These are phyloP conservation scores for Propithecus perrieri DNA, from an alignment of 2,797 vertebrate species.

Conservation along the genomic window DNA sequence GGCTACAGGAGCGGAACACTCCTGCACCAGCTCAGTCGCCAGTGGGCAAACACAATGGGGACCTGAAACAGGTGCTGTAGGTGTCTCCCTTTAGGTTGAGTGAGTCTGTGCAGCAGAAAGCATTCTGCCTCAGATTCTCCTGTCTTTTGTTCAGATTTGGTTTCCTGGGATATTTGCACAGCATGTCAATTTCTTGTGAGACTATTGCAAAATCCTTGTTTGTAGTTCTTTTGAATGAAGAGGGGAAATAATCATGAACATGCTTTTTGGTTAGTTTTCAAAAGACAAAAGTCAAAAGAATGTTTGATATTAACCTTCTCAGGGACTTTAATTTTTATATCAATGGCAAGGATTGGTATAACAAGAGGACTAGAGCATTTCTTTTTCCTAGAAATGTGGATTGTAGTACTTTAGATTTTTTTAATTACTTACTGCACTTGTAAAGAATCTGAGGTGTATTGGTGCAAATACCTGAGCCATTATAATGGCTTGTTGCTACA, in stretches of 20 bases:
- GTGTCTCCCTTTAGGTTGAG: slow-evolving; percentile 61
- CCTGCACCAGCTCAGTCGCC: background rate
- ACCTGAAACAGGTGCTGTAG: slow-evolving; percentile 77
- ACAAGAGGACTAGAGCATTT: background rate
- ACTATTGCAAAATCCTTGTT: background rate
- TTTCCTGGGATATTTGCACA: slow-evolving; percentile 46
- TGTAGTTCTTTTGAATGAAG: slow-evolving; percentile 53
- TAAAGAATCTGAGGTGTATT: background rate
- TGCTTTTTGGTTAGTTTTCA: background rate
- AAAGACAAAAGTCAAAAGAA: slow-evolving; percentile 35
- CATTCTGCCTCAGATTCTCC: background rate
- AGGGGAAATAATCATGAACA: background rate
- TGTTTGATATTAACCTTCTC: slow-evolving; percentile 16
- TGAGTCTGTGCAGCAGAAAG: background rate
- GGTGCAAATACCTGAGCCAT: background rate
- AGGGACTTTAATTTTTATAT: slow-evolving; percentile 12
- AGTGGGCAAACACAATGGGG: slow-evolving; percentile 73
- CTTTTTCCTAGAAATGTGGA: background rate
- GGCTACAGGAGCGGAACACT: background rate
- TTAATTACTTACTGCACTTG: background rate
- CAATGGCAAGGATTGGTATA: slow-evolving; percentile 38
- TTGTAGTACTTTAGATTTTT: background rate
- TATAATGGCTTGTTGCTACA: background rate
- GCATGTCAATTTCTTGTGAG: slow-evolving; percentile 46
- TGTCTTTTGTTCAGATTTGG: slow-evolving; percentile 78